A percentile compares a stretch with the other conserved stretches of the same genome.
These are phyloP conservation scores for Heterohyrax brucei DNA, from an alignment of 2,797 vertebrate species.

Conservation along the genomic window DNA sequence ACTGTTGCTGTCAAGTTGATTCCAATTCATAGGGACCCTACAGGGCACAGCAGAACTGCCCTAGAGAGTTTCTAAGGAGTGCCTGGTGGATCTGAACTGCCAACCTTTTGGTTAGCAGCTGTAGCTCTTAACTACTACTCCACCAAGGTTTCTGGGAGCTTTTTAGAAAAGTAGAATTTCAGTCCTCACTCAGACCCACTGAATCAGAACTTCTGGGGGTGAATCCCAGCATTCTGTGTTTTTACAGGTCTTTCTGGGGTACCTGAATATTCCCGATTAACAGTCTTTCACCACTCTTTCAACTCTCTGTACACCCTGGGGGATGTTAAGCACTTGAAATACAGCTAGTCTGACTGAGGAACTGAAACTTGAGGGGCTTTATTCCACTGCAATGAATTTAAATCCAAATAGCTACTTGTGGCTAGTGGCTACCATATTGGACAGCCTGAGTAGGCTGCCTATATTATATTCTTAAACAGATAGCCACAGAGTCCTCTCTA, in stretches of 20 bases:
- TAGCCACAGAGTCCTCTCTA: not conserved
- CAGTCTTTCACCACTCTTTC: not conserved
- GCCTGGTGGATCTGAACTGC: no score
- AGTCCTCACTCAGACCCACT: not conserved
- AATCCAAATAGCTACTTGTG: conserved; percentile 17
- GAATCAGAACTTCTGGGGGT: not conserved
- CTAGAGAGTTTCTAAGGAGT: no score
- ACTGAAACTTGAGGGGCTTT: conserved; percentile 52
- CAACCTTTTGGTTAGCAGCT: no score
- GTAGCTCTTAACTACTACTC: no score
- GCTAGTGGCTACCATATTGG: not conserved
- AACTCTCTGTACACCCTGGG: not conserved
- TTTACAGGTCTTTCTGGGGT: not conserved
- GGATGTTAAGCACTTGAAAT: conserved; percentile 26
- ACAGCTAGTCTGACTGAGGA: not conserved
- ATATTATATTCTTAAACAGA: not conserved
- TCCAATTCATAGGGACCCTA: no score
- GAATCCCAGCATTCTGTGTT: not conserved
- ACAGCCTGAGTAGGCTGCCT: not conserved
- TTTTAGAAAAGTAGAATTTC: conserved; percentile 50
- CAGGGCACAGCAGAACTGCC: no score
- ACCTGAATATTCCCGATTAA: not conserved
- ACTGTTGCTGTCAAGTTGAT: no score
- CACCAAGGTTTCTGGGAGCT: not conserved
- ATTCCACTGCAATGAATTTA: not conserved